Conservation (phyloP, 2,888 invertebrate genomes). For the Drosophila maculinotata region DNA sequence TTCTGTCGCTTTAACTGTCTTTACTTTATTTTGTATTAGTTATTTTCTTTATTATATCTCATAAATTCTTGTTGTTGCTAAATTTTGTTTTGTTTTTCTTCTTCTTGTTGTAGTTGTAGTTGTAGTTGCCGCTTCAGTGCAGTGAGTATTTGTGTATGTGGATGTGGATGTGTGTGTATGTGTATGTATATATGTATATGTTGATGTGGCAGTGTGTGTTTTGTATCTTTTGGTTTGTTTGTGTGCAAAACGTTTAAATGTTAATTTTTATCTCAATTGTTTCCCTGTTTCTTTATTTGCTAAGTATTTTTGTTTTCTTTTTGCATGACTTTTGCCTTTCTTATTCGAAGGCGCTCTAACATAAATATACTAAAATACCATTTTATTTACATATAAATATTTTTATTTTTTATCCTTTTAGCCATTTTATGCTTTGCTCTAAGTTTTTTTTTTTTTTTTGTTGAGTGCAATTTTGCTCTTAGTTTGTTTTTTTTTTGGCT, state of each 20-base stretch:
- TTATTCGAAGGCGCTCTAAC: constrained; percentile 69
- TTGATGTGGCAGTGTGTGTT: constrained; percentile 31
- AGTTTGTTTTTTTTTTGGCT: constrained; percentile 36
- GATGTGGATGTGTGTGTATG: constrained; percentile 39
- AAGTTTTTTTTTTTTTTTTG: constrained; percentile 37
- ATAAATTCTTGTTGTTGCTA: constrained; percentile 81
- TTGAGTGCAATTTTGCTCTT: constrained; percentile 49
- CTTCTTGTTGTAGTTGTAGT: constrained; percentile 34
- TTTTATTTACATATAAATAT: constrained; percentile 70
- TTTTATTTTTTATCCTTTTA: constrained; percentile 48
- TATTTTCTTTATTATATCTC: constrained; percentile 75
- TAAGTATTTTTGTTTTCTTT: constrained; percentile 63
- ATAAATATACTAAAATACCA: constrained; percentile 77
- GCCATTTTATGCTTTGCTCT: constrained; percentile 54
- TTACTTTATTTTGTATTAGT: constrained; percentile 61
- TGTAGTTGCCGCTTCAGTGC: constrained; percentile 38
- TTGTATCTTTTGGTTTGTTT: constrained; percentile 36
- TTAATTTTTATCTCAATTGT: constrained; percentile 81
- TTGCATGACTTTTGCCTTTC: constrained; percentile 48
- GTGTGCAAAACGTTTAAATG: constrained; percentile 77
- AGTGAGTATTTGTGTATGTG: constrained; percentile 35
- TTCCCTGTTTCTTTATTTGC: constrained; percentile 82
- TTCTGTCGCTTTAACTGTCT: constrained; percentile 45
- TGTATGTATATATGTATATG: constrained; percentile 31
- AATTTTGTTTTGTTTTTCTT: constrained; percentile 72